These are phyloP conservation scores for Catharus ustulatus DNA, from an alignment of 2,797 vertebrate species.

Conservation along the genomic window DNA sequence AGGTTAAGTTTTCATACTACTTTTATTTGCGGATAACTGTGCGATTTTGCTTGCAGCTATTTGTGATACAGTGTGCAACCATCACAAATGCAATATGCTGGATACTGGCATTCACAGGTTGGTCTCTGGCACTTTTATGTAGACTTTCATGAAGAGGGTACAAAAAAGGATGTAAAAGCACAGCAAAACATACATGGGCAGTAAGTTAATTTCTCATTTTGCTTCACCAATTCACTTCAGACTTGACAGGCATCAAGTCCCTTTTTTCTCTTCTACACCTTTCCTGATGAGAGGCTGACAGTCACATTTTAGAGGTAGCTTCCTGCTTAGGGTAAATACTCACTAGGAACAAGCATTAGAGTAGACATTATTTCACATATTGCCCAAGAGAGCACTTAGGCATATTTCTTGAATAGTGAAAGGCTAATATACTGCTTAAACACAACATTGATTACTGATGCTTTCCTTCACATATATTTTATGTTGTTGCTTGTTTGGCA, in stretches of 20 bases:
- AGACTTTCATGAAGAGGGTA: not conserved
- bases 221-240: not conserved
- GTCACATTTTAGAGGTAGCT: not conserved
- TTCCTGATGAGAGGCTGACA: slow-evolving; percentile 25
- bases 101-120: not conserved
- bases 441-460: not conserved
- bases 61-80: not conserved
- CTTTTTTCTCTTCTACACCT: not conserved
- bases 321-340: slow-evolving; percentile 29
- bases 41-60: not conserved
- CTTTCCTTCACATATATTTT: slow-evolving; percentile 10
- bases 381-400: slow-evolving; percentile 43
- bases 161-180: not conserved
- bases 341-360: not conserved
- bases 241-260: not conserved
- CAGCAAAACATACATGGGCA: accelerated
- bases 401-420: slow-evolving; percentile 12
- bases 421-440: slow-evolving; percentile 38
- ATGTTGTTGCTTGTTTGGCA: not conserved
- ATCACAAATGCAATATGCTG: not conserved
- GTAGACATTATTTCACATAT: slow-evolving; percentile 10
- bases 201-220: not conserved
- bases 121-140: not conserved
- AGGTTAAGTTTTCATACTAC: too few relatives aligned
- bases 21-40: not conserved